Evolutionary conservation across 1,140 invertebrate genomes (phyloP).

Genomic region (Luehdorfia chinensis): DNA sequence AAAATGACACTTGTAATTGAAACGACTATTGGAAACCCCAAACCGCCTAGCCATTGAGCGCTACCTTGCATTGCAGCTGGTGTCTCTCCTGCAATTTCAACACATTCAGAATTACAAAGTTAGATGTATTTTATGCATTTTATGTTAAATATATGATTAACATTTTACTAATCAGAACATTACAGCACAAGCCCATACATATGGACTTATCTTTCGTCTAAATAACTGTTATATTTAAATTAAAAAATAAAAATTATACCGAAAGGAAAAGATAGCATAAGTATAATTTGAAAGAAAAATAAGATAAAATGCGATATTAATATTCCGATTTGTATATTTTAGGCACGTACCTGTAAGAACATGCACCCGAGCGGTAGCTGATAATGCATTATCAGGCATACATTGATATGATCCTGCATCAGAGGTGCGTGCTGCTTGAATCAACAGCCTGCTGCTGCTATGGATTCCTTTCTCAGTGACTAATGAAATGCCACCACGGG

Average conservation of each 20-base stretch:
- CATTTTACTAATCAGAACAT: no score
- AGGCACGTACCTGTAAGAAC: slow-evolving; percentile 88
- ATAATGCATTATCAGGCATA: slow-evolving; percentile 87
- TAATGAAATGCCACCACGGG: slow-evolving; percentile 86
- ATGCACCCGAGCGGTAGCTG: slow-evolving; percentile 86
- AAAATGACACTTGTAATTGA: slow-evolving; percentile 33
- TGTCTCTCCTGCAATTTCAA: slow-evolving; percentile 50
- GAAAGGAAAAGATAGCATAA: no score
- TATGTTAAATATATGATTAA: no score
- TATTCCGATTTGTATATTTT: no score
- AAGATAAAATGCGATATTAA: no score
- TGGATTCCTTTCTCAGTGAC: slow-evolving; percentile 87
- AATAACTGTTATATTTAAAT: no score
- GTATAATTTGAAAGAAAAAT: no score
- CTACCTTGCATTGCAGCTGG: slow-evolving; percentile 69
- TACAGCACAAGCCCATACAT: no score
- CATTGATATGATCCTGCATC: slow-evolving; percentile 88
- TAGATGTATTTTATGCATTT: no score
- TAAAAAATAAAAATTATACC: no score
- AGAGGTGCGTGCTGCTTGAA: slow-evolving; percentile 84
- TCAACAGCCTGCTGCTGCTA: slow-evolving; percentile 87
- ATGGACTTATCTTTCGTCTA: no score
- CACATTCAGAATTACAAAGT: neutral
- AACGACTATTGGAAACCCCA: slow-evolving; percentile 36
- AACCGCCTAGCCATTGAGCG: slow-evolving; percentile 49